Evolutionary conservation across 2,113 vertebrate species (phyloP).

Genomic region (Hystrix cristata): DNA sequence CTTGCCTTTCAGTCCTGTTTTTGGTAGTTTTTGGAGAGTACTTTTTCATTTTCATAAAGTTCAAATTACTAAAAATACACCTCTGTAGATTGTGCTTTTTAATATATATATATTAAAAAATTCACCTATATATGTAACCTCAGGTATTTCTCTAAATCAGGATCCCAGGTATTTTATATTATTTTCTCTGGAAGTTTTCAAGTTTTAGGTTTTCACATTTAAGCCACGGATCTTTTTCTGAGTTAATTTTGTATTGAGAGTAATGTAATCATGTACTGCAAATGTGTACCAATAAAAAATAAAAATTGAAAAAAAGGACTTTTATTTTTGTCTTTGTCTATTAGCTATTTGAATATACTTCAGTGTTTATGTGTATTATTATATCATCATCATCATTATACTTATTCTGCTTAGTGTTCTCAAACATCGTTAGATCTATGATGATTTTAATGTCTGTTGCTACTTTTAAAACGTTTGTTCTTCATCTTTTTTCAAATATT

Average conservation of each 20-base stretch:
- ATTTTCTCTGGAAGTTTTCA: neutral
- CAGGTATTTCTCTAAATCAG: neutral
- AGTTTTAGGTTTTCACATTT: neutral
- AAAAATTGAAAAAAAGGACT: neutral
- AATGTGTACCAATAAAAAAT: too few relatives aligned
- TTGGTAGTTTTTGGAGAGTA: neutral
- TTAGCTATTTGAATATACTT: neutral
- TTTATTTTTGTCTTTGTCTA: neutral
- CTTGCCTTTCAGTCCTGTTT: neutral
- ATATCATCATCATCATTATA: neutral
- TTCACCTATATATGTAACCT: too few relatives aligned
- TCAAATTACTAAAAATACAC: neutral
- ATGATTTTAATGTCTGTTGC: neutral
- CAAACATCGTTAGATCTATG: neutral
- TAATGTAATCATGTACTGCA: neutral
- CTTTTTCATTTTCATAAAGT: neutral
- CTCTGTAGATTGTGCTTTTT: neutral
- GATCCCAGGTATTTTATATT: neutral
- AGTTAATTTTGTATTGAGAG: neutral
- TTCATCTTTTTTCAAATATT: neutral
- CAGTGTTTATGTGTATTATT: neutral
- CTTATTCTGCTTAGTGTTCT: neutral
- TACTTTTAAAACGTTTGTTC: neutral
- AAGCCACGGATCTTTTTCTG: neutral
- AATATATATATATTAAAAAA: too few relatives aligned